A percentile compares a stretch with the other conserved stretches of the same genome.
phyloP scores from a whole-genome alignment of 1,140 invertebrate genomes.

The Heliconius eleuchia region DNA sequence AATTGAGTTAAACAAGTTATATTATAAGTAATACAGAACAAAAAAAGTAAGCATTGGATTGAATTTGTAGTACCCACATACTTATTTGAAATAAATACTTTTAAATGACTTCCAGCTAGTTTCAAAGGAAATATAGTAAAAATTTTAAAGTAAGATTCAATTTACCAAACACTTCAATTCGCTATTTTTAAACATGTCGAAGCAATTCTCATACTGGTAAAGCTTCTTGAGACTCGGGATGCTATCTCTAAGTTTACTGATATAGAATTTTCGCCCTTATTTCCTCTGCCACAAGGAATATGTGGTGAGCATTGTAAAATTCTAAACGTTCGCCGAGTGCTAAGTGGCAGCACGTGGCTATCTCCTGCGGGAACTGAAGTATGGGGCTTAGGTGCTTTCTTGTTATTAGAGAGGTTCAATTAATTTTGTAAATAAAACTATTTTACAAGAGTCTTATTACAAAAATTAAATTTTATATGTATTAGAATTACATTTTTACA shows the following conservation, averaged over 20 bases:
- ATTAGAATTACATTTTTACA: too few relatives aligned
- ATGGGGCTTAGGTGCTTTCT: slow-evolving; percentile 68
- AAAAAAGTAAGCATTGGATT: background rate
- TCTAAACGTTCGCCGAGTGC: slow-evolving; percentile 60
- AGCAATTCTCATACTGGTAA: slow-evolving; percentile 68
- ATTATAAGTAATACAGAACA: background rate
- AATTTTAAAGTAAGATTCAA: slow-evolving; percentile 55
- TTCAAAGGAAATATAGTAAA: slow-evolving; percentile 2
- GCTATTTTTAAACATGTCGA: slow-evolving; percentile 73
- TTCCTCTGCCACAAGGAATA: slow-evolving; percentile 42
- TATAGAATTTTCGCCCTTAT: slow-evolving; percentile 59
- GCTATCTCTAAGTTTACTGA: slow-evolving; percentile 45
- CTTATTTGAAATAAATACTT: background rate
- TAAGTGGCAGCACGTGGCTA: slow-evolving; percentile 73
- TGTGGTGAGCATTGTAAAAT: slow-evolving; percentile 50
- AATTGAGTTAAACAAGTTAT: background rate
- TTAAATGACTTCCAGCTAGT: background rate
- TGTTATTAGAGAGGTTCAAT: slow-evolving; percentile 51
- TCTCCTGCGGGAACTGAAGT: slow-evolving; percentile 59
- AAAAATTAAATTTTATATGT: background rate
- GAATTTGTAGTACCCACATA: background rate
- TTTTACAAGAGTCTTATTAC: background rate
- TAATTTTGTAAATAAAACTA: slow-evolving; percentile 3
- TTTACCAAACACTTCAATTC: slow-evolving; percentile 64
- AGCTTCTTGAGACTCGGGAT: slow-evolving; percentile 60